Percentiles rank a stretch among this genome's conserved stretches.
Conservation (phyloP, 1,140 invertebrate species). For the Megalonaias nervosa region DNA sequence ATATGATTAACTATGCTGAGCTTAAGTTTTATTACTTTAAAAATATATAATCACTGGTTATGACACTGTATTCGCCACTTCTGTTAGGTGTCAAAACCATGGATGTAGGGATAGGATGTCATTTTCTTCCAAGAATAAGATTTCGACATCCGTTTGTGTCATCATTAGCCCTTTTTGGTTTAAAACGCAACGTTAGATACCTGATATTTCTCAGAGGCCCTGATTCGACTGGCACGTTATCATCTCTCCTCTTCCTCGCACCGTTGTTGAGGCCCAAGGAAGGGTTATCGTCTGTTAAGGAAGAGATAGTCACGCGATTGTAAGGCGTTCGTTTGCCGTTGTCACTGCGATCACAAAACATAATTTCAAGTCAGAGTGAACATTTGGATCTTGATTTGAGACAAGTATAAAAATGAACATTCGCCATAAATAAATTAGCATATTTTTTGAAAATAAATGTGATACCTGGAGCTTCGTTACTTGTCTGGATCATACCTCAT, state of each 20-base stretch:
- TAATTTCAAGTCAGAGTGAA: background rate
- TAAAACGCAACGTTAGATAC: constrained; percentile 23
- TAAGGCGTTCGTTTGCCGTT: constrained; percentile 53
- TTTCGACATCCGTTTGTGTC: background rate
- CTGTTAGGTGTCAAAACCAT: too few species aligned
- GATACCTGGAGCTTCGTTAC: too few species aligned
- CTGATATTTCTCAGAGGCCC: constrained; percentile 62
- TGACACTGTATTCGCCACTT: too few species aligned
- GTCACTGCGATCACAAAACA: constrained; percentile 18
- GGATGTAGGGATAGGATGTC: too few species aligned
- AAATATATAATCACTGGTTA: too few species aligned
- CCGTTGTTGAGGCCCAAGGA: background rate
- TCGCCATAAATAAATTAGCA: background rate
- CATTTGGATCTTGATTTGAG: background rate
- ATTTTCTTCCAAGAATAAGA: background rate
- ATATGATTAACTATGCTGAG: too few species aligned
- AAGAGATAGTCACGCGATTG: constrained; percentile 56
- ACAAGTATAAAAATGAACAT: background rate
- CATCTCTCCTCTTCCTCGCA: constrained; percentile 3
- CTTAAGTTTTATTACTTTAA: too few species aligned
- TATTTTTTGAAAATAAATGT: background rate
- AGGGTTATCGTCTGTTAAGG: constrained; percentile 24
- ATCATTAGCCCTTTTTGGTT: background rate
- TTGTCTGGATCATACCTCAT: too few species aligned
- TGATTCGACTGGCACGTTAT: constrained; percentile 49